Conservation (phyloP, 2,888 invertebrate genomes). For the Oscheius sp. region DNA sequence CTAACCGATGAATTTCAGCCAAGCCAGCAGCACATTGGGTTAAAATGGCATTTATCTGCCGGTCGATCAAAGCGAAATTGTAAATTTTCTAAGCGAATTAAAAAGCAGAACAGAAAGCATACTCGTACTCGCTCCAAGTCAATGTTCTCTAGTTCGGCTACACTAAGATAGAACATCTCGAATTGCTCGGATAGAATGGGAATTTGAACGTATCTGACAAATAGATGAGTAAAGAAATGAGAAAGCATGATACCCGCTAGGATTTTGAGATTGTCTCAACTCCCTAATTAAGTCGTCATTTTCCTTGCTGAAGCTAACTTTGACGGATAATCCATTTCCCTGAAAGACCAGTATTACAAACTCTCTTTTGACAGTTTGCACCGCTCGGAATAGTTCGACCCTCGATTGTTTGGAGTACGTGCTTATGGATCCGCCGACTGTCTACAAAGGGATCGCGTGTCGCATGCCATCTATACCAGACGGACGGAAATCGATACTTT, state of each 20-base stretch:
- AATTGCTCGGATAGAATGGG: background rate
- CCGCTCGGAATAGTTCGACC: too few species aligned
- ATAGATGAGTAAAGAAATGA: background rate
- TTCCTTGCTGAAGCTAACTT: background rate
- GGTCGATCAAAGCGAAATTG: background rate
- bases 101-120: background rate
- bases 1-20: background rate
- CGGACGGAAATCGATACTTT: too few species aligned
- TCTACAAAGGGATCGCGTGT: too few species aligned
- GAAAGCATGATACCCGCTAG: background rate
- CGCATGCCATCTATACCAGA: too few species aligned
- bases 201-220: background rate
- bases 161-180: background rate
- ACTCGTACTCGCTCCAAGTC: conserved; percentile 4
- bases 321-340: background rate
- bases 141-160: background rate
- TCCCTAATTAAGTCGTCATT: too few species aligned
- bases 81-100: background rate
- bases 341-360: too few species aligned
- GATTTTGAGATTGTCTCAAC: too few species aligned
- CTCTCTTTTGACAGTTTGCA: too few species aligned
- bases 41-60: background rate
- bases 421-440: too few species aligned
- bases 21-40: background rate
- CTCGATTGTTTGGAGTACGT: too few species aligned